Evolutionary conservation across 2,797 vertebrate species (phyloP).

Genomic region (Balearica regulorum): DNA sequence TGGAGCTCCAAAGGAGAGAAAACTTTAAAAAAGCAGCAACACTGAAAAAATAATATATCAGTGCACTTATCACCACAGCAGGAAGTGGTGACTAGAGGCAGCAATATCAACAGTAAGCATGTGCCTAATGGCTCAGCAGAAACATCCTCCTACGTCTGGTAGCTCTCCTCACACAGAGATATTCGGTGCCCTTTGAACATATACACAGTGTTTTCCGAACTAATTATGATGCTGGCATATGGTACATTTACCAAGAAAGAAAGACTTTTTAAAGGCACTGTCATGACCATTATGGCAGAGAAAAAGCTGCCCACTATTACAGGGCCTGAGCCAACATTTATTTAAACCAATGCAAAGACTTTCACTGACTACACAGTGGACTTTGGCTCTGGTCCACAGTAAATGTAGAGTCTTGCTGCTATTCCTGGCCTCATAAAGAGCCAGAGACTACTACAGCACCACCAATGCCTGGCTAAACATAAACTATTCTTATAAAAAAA

Average conservation of each 20-base stretch:
- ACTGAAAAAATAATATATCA: neutral
- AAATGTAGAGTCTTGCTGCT: neutral
- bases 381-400: neutral
- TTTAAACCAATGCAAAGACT: neutral
- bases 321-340: neutral
- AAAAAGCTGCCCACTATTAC: neutral
- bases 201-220: neutral
- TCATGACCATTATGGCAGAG: neutral
- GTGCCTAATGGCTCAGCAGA: neutral
- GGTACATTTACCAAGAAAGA: constrained; percentile 4
- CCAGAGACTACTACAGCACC: neutral
- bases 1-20: neutral
- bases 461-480: neutral
- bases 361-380: neutral
- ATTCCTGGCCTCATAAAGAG: neutral
- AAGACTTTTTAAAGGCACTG: neutral
- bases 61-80: neutral
- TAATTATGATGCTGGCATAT: neutral
- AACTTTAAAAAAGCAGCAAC: neutral
- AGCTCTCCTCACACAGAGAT: neutral
- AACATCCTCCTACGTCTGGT: neutral
- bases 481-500: neutral
- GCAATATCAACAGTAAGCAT: neutral
- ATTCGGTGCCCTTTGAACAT: neutral
- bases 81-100: neutral